phyloP scores from a whole-genome alignment of 2,888 invertebrate species.

The Cyclophora albipunctata region DNA sequence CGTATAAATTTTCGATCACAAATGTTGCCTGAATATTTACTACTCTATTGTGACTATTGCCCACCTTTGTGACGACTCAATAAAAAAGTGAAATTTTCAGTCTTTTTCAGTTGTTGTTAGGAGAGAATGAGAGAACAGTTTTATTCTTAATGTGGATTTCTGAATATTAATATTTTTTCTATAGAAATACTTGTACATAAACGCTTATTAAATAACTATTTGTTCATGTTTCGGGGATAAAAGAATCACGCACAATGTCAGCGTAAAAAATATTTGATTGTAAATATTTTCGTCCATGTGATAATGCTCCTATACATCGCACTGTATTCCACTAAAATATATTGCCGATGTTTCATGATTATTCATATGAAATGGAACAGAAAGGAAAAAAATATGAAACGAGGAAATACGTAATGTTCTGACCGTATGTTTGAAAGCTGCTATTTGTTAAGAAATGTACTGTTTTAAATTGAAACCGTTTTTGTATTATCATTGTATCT shows the following conservation, averaged over 20 bases:
- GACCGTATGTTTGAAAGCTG: conserved; percentile 6
- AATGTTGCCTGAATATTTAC: conserved; percentile 25
- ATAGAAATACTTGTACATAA: too few species aligned
- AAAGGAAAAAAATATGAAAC: conserved; percentile 9
- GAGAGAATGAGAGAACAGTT: too few species aligned
- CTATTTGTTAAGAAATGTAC: conserved; percentile 8
- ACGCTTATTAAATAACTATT: too few species aligned
- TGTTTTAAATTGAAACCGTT: conserved; percentile 5
- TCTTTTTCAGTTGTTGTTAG: not conserved
- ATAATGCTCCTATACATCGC: conserved; percentile 2
- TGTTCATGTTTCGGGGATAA: too few species aligned
- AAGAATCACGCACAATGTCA: too few species aligned
- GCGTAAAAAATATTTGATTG: too few species aligned
- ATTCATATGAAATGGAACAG: conserved; percentile 11
- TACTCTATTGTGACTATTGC: conserved; percentile 26
- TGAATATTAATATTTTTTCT: too few species aligned
- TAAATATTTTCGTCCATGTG: not conserved
- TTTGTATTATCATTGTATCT: conserved; percentile 6
- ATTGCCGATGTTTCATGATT: conserved; percentile 7
- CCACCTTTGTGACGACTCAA: not conserved
- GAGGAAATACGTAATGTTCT: conserved; percentile 10
- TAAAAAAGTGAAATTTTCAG: not conserved
- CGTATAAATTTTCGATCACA: conserved; percentile 37
- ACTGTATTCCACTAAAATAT: conserved; percentile 6
- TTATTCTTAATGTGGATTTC: too few species aligned